A percentile compares a stretch with the other conserved stretches of the same genome.
phyloP scores from a whole-genome alignment of 2,113 vertebrate genomes.

The Pterophyllum scalare region DNA sequence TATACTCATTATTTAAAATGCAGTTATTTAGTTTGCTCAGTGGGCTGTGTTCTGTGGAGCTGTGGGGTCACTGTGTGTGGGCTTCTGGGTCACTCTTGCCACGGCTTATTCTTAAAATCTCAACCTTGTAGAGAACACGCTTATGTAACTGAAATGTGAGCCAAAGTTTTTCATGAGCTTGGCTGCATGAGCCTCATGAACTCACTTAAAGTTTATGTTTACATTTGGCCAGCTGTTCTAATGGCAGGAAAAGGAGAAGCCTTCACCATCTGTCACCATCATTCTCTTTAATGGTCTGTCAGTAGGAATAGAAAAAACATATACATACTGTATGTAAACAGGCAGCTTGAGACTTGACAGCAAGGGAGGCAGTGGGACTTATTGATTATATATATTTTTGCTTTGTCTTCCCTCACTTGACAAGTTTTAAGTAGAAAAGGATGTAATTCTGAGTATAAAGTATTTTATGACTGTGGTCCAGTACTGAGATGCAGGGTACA shows the following conservation, averaged over 20 bases:
- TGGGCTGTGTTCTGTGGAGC: neutral
- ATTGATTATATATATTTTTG: neutral
- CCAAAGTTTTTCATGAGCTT: neutral
- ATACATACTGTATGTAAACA: neutral
- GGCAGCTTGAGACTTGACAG: neutral
- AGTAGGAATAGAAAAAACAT: neutral
- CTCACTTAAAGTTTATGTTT: neutral
- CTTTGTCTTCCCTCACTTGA: neutral
- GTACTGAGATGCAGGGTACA: neutral
- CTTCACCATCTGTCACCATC: too few species aligned
- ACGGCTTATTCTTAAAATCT: neutral
- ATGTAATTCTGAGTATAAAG: neutral
- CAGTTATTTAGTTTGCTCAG: neutral
- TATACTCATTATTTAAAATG: neutral
- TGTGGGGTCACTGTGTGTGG: neutral
- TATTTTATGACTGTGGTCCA: neutral
- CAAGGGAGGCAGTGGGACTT: neutral
- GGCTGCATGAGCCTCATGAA: accelerated
- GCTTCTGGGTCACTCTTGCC: neutral
- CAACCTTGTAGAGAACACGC: neutral
- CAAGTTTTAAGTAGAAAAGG: neutral
- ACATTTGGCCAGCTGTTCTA: neutral
- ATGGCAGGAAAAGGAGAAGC: neutral
- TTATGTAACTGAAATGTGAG: neutral
- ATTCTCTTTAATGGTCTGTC: neutral